phyloP scores from a whole-genome alignment of 2,888 invertebrate species.

The Lasioglossum figueresi region DNA sequence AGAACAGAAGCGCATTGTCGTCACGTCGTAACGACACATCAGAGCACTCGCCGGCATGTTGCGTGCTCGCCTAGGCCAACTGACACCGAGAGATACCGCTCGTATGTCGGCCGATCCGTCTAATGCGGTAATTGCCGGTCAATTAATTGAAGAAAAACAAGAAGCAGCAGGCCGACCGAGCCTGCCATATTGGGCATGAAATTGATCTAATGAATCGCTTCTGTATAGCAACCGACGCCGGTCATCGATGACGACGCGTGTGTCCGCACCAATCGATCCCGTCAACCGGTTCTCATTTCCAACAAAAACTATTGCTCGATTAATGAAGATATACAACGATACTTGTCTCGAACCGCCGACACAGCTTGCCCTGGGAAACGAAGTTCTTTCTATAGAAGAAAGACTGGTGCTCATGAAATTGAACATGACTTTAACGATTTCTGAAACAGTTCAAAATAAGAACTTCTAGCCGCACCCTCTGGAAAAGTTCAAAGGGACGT shows the following conservation, averaged over 20 bases:
- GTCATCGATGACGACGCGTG: conserved; percentile 54
- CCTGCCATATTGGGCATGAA: conserved; percentile 67
- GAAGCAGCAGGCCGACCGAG: conserved; percentile 64
- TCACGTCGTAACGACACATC: conserved; percentile 42
- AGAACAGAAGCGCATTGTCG: conserved; percentile 53
- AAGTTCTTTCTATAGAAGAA: background rate
- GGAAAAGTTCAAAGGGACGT: background rate
- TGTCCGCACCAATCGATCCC: conserved; percentile 54
- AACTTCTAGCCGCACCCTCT: background rate
- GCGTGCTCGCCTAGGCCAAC: conserved; percentile 68
- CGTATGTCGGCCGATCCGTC: conserved; percentile 62
- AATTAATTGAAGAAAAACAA: conserved; percentile 79
- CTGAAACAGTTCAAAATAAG: background rate
- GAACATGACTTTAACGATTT: background rate
- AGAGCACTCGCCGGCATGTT: conserved; percentile 55
- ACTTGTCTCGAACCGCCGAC: background rate
- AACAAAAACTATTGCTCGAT: conserved; percentile 47
- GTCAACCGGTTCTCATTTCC: conserved; percentile 59
- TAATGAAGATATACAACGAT: conserved; percentile 58
- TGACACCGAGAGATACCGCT: conserved; percentile 66
- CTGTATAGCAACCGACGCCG: conserved; percentile 31
- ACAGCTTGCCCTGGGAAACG: background rate
- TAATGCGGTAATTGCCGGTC: conserved; percentile 75
- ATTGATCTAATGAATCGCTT: conserved; percentile 68
- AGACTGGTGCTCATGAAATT: background rate